Conservation (phyloP, 2,797 vertebrate genomes). For the Pseudochromis fuscus region DNA sequence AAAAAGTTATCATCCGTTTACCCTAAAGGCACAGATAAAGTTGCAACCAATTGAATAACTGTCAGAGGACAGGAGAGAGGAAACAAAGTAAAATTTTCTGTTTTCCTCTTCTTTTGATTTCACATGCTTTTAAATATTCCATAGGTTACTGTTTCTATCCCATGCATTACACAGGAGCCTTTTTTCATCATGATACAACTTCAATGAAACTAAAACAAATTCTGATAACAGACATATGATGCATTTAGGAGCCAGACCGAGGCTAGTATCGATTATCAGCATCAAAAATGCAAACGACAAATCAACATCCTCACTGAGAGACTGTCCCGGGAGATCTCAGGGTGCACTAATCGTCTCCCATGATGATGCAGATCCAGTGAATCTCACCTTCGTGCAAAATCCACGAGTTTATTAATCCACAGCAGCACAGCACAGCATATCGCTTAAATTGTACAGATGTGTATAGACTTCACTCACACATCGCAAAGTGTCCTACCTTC, state of each 20-base stretch:
- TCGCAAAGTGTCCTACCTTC: conserved; percentile 70
- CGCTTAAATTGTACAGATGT: conserved; percentile 4
- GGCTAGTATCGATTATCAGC: conserved; percentile 7
- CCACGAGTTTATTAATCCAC: conserved; percentile 31
- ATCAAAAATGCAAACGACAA: conserved; percentile 19
- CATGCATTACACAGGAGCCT: not conserved
- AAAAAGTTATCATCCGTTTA: not conserved
- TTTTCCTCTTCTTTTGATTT: not conserved
- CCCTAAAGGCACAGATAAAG: not conserved
- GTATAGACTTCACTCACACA: conserved; percentile 29
- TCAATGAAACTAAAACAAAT: not conserved
- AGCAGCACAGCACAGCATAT: conserved; percentile 17
- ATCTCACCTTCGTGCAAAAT: conserved; percentile 44
- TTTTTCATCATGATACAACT: conserved; percentile 11
- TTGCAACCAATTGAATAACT: not conserved
- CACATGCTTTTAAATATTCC: not conserved
- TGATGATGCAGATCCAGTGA: conserved; percentile 24
- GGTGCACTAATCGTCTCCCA: conserved; percentile 43
- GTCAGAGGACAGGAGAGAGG: not conserved
- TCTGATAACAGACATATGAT: no score
- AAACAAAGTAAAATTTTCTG: not conserved
- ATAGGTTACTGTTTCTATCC: not conserved
- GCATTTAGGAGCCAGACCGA: no score
- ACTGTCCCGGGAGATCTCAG: conserved; percentile 53
- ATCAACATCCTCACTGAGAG: conserved; percentile 25